phyloP scores from a whole-genome alignment of 2,113 vertebrate genomes.

The Bagarius yarrelli region DNA sequence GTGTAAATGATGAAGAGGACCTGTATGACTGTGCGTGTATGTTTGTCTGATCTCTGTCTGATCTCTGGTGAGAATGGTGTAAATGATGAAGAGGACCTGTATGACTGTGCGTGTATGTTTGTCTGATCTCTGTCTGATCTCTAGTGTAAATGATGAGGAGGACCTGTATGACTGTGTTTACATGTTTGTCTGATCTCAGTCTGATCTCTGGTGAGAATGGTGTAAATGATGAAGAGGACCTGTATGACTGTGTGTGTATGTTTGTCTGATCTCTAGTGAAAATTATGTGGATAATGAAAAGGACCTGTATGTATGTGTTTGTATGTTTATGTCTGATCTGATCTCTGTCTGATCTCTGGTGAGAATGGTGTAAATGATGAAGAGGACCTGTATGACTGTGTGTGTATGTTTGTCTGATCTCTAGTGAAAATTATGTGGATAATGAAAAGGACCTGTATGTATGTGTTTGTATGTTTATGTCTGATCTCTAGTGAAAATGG shows the following conservation, averaged over 20 bases:
- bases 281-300: background rate
- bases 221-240: constrained; percentile 84
- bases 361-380: constrained; percentile 85
- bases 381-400: constrained; percentile 93
- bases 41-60: background rate
- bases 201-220: constrained; percentile 1
- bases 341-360: constrained; percentile 61
- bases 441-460: constrained; percentile 90
- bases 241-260: constrained; percentile 86
- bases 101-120: constrained; percentile 65
- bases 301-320: background rate
- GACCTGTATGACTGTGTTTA: background rate
- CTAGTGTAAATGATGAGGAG: too few relatives aligned
- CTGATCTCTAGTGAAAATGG: background rate
- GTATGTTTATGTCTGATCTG: background rate
- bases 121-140: background rate
- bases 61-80: background rate
- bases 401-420: constrained; percentile 69
- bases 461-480: constrained; percentile 68
- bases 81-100: constrained; percentile 81
- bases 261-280: background rate
- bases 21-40: too few relatives aligned
- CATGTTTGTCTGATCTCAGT: background rate
- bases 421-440: constrained; percentile 62
- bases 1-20: too few relatives aligned